Percentiles rank a stretch among this genome's conserved stretches.
Conservation (phyloP, 2,113 vertebrate species). For the Alces alces region DNA sequence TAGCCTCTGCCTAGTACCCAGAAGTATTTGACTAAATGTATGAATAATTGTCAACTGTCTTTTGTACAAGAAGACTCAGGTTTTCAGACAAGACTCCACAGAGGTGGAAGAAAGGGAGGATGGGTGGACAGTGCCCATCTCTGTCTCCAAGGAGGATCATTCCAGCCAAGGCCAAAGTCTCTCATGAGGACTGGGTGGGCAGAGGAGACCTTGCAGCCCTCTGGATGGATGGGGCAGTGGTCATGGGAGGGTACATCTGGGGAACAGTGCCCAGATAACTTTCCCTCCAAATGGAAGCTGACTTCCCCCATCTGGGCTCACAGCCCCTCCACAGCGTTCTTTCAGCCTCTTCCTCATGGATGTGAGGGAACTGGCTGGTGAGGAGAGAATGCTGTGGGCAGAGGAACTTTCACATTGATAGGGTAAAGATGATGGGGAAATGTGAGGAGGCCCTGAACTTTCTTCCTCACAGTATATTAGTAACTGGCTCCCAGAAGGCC, state of each 20-base stretch:
- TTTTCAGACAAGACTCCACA: neutral
- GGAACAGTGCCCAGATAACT: neutral
- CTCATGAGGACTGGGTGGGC: neutral
- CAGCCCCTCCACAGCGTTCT: neutral
- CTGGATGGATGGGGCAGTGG: neutral
- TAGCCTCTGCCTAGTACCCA: neutral
- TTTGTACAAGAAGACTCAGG: neutral
- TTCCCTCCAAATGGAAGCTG: neutral
- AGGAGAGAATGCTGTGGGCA: neutral
- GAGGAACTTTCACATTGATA: neutral
- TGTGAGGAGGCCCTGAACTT: slow-evolving; percentile 40
- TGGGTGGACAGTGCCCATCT: neutral
- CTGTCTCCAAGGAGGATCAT: neutral
- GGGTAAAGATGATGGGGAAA: slow-evolving; percentile 60
- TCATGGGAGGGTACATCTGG: neutral
- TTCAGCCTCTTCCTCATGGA: neutral
- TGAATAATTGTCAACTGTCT: neutral
- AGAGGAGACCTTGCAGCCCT: neutral
- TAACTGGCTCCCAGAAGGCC: slow-evolving; percentile 60
- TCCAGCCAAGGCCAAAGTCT: neutral
- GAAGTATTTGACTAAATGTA: neutral
- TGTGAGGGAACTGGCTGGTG: neutral
- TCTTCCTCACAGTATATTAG: slow-evolving; percentile 60
- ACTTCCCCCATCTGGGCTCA: neutral
- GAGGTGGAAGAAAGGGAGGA: neutral